Conservation (phyloP, 2,888 invertebrate species). For the Perizoma flavofasciatum region DNA sequence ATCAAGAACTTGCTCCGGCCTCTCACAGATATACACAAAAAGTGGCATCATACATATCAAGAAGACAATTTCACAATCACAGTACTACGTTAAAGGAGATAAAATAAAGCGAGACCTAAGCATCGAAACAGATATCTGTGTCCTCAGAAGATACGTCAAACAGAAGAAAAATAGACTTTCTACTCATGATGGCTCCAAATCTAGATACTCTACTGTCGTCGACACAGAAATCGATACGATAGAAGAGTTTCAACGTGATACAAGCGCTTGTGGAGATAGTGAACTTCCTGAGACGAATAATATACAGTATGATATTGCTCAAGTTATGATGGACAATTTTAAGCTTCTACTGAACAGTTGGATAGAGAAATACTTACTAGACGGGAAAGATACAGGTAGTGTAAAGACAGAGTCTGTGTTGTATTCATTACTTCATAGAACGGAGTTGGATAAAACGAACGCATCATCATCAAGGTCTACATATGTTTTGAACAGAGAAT, state of each 20-base stretch:
- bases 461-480: slow-evolving; percentile 55
- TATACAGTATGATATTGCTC: slow-evolving; percentile 51
- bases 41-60: slow-evolving; percentile 51
- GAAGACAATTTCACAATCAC: slow-evolving; percentile 47
- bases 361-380: slow-evolving; percentile 58
- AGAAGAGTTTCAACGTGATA: slow-evolving; percentile 49
- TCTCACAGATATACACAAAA: slow-evolving; percentile 51
- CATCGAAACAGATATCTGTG: slow-evolving; percentile 69
- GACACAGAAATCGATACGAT: slow-evolving; percentile 52
- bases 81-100: slow-evolving; percentile 46
- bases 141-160: slow-evolving; percentile 60
- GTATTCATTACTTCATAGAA: slow-evolving; percentile 55
- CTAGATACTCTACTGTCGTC: slow-evolving; percentile 51
- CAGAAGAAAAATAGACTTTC: slow-evolving; percentile 51
- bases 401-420: slow-evolving; percentile 58
- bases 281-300: slow-evolving; percentile 37
- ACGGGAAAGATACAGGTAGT: slow-evolving; percentile 51
- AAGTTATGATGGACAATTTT: slow-evolving; percentile 62
- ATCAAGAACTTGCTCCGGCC: slow-evolving; percentile 58
- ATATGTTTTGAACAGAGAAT: slow-evolving; percentile 53
- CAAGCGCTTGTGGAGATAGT: slow-evolving; percentile 61
- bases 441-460: slow-evolving; percentile 42
- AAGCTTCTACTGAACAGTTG: slow-evolving; percentile 60
- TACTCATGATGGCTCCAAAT: slow-evolving; percentile 46
- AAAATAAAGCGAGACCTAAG: slow-evolving; percentile 66